phyloP scores from a whole-genome alignment of 1,140 invertebrate species.

The Conopomorpha cramerella region DNA sequence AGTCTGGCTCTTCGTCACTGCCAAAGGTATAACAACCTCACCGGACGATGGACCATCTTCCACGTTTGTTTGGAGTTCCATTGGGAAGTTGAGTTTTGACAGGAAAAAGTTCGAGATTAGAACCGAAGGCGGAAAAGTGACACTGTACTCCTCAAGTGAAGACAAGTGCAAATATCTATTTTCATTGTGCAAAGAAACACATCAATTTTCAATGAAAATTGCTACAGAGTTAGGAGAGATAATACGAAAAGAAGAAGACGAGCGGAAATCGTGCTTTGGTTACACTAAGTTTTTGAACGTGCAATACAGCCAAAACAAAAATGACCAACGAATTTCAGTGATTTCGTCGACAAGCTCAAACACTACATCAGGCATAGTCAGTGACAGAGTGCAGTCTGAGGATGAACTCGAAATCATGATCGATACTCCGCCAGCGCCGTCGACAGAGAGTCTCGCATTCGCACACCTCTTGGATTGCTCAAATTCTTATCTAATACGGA shows the following conservation, averaged over 20 bases:
- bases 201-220: conserved; percentile 94
- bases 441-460: conserved; percentile 74
- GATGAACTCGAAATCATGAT: conserved; percentile 88
- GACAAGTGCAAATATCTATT: conserved; percentile 91
- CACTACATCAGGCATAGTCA: conserved; percentile 93
- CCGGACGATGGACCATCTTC: conserved; percentile 68
- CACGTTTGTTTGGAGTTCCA: conserved; percentile 89
- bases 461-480: conserved; percentile 69
- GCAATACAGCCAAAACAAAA: conserved; percentile 65
- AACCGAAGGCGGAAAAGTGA: conserved; percentile 84
- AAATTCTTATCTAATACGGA: conserved; percentile 37
- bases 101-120: conserved; percentile 96
- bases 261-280: conserved; percentile 65
- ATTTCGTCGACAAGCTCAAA: conserved; percentile 91
- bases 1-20: conserved; percentile 81
- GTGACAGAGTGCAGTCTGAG: conserved; percentile 90
- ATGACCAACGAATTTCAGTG: conserved; percentile 85
- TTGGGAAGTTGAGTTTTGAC: conserved; percentile 93
- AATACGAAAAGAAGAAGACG: conserved; percentile 76
- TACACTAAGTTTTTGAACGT: conserved; percentile 68
- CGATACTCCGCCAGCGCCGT: conserved; percentile 73
- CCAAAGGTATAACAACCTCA: conserved; percentile 84
- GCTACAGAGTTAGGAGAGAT: conserved; percentile 82
- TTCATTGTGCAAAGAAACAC: conserved; percentile 85
- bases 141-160: conserved; percentile 87